Base-by-base conservation (phyloP, 2,888 invertebrate genomes). In the Nephrocerus scutellatus region DNA sequence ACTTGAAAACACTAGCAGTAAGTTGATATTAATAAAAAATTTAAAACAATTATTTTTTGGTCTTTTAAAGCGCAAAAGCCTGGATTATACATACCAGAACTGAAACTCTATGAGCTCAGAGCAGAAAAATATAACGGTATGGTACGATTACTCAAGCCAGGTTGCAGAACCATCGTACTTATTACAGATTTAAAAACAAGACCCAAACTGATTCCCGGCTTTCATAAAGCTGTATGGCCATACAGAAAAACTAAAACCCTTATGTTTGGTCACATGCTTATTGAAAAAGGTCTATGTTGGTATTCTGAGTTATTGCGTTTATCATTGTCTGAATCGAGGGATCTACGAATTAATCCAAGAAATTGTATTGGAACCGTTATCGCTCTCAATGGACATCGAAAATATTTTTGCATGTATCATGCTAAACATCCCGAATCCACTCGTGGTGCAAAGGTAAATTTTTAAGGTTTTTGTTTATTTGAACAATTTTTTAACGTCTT, bases 321-420 rank as follows among this genome's bases (percentile, higher is more conserved):
- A 57, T 88, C 90, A 30, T 75, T 93, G 43, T 83, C 88, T 37
- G 86, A 88, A 56, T 79, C 81, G 28, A 75, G 82, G 45, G 84
- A 85, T 58, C 72, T 92, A 50, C 81, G 83, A 48, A 93, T 98
- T 44, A 97, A 96, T 74, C 89, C 92, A 15, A 79, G 91, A 54
- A 96, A 97, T 72, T 96, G 96, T 64, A 84, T 96, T 28, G 97
- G 97, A 37, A 93, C 93, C 5, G 96, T 98, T 42, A 73, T 98
- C 30, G 86, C 95, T 2, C 73, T 98, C 47, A 97, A 97, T 71
- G 96, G 97, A 16, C 90, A 92, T 71, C 77, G 96, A 47, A 91
- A 92, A 71, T 96, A 97, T 74, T 97, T 93, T 73, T 96, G 93
- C 68, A 93, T 98, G 75, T 98, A 95, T 72, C 97, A 98, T 72